Percentiles rank a stretch among this genome's conserved stretches.
Conservation (phyloP, 2,113 vertebrate species). For the Festucalex cinctus region DNA sequence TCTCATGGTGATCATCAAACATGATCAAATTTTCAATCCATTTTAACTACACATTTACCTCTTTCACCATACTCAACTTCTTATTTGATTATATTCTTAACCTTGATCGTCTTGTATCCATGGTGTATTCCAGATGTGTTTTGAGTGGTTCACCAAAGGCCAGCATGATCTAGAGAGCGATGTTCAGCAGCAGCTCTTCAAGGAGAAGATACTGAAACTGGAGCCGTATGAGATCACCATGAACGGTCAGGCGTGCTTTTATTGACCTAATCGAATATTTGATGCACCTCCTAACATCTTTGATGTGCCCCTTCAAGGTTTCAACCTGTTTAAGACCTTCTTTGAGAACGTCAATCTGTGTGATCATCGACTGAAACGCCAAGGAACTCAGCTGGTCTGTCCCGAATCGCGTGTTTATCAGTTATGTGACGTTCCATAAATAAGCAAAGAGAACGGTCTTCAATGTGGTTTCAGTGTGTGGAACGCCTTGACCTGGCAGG, state of each 20-base stretch:
- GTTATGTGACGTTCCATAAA: not conserved
- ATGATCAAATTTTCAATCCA: too few relatives aligned
- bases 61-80: not conserved
- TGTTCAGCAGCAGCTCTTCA: constrained; percentile 97
- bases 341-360: constrained; percentile 99
- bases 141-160: constrained; percentile 99
- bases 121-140: constrained; percentile 85
- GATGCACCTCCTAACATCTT: constrained; percentile 1
- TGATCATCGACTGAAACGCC: constrained; percentile 95
- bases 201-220: constrained; percentile 97
- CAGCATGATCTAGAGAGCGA: constrained; percentile 97
- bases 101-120: not conserved
- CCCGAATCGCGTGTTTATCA: not conserved
- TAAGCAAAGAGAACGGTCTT: not conserved
- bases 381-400: constrained; percentile 95
- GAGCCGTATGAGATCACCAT: constrained; percentile 98
- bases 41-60: not conserved
- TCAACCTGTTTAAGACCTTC: constrained; percentile 99
- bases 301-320: constrained; percentile 77
- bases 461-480: constrained; percentile 78
- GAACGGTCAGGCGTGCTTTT: constrained; percentile 80
- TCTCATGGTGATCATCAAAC: too few relatives aligned
- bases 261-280: not conserved
- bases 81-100: not conserved
- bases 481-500: constrained; percentile 95